Conservation (phyloP, 2,113 vertebrate genomes). For the Prolemur simus region DNA sequence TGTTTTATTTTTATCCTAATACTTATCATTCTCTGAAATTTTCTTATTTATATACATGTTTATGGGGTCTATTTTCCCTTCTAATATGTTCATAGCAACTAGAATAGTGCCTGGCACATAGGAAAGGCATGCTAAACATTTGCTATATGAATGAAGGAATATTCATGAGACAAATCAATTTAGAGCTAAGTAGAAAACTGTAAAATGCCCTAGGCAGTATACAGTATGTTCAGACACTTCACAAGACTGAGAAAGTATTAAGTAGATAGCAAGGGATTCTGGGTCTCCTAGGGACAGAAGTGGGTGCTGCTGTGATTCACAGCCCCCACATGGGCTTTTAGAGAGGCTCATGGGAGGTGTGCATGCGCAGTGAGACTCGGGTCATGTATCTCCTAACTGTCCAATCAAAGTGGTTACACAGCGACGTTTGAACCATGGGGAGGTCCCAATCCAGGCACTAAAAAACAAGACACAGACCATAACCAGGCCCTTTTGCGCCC, state of each 20-base stretch:
- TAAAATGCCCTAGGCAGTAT: neutral
- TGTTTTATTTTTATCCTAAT: neutral
- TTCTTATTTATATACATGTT: neutral
- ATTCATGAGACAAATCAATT: conserved; percentile 32
- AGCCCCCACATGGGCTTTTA: too few relatives aligned
- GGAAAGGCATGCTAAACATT: neutral
- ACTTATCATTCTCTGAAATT: neutral
- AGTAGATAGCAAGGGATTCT: too few relatives aligned
- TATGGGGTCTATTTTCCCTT: neutral
- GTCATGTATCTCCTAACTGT: too few relatives aligned
- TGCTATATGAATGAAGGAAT: neutral
- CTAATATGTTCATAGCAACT: neutral
- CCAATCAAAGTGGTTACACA: too few relatives aligned
- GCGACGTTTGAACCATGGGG: too few relatives aligned
- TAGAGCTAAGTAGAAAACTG: neutral
- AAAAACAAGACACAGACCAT: too few relatives aligned
- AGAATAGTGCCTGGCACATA: neutral
- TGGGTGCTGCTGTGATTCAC: too few relatives aligned
- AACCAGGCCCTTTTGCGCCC: too few relatives aligned
- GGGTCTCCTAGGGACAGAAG: too few relatives aligned
- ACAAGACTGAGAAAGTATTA: neutral
- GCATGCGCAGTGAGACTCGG: too few relatives aligned
- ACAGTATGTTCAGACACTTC: neutral
- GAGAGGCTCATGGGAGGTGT: too few relatives aligned
- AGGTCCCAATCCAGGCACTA: too few relatives aligned